Evolutionary conservation across 2,113 vertebrate species (phyloP), one percentile per base, ranked within the genome.

Genomic region (Phycodurus eques): DNA sequence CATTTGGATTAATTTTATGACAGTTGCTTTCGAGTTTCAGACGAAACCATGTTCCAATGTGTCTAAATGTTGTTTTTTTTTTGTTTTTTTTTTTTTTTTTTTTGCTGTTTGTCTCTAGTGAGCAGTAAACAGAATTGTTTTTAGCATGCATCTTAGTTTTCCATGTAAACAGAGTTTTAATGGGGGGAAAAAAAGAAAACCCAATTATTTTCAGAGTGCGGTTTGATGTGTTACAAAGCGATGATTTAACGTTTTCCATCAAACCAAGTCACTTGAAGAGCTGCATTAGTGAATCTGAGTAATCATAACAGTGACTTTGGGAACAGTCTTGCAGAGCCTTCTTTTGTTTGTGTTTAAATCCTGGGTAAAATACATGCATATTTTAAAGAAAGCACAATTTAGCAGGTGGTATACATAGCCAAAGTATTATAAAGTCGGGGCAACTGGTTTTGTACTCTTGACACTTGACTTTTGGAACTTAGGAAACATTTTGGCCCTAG

Each of bases 221-320:
- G 35, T 43, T 63, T 27, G 9, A 63, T 63, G 35, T 63, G 19
- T 63, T 20, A 62, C 43, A 10, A 42, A 64, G 9, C 13, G 62
- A 64, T 43, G 62, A 64, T 64, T 64, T 20, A 43, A 43, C 39
- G n/a, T 64, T 64, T 64, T 42, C 43, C n/a, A 64, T 43, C 39
- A 9, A 22, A n/a, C 39, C 62, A 64, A 64, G 39, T 11, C 62
- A 43, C 39, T 57, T 64, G 62, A 43, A 43, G 39, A n/a, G 62
- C 19, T 64, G 35, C 19, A 11, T 64, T 2, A 64, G 39, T 64
- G 11, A 64, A 35, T n/a, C 6, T 63, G 61, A 63, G 35, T 11
- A 43, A 63, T 42, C 20, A 11, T 64, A 64, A 64, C 39, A 43
- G 39, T 43, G 39, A 63, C 61, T 63, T 35, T 63, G 19, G 17